Percentiles rank a stretch among this genome's conserved stretches.
Evolutionary conservation across 2,888 invertebrate genomes (phyloP).

Genomic region (Drosophila stalkeri): DNA sequence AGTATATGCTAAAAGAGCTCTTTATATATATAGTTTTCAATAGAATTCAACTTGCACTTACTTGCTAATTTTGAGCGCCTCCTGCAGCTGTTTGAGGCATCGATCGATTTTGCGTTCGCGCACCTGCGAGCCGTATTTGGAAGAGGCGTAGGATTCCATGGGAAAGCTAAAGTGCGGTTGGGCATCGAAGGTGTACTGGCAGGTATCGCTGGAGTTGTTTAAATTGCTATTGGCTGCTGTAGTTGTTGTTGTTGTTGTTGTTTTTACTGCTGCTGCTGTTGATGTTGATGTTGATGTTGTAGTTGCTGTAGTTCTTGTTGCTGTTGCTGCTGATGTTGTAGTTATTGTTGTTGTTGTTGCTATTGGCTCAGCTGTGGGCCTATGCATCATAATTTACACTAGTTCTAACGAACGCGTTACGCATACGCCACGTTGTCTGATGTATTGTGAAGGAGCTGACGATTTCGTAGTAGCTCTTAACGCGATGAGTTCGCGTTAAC

Average conservation of each 20-base stretch:
- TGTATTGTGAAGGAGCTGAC: neutral
- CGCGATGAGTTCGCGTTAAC: conserved; percentile 51
- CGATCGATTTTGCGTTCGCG: conserved; percentile 82
- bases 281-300: neutral
- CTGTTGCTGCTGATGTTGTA: neutral
- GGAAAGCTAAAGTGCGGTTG: conserved; percentile 61
- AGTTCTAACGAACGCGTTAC: conserved; percentile 33
- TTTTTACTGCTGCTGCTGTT: neutral
- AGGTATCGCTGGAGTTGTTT: conserved; percentile 2
- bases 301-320: neutral
- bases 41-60: conserved; percentile 32
- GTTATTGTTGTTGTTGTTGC: neutral
- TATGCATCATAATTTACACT: conserved; percentile 35
- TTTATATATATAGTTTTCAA: no score
- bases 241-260: neutral
- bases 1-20: no score
- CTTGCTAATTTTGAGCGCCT: conserved; percentile 64
- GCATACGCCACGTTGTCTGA: conserved; percentile 56
- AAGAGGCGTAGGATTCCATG: conserved; percentile 54
- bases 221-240: neutral
- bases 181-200: conserved; percentile 63
- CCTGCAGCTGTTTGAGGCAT: conserved; percentile 76
- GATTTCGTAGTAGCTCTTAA: conserved; percentile 46
- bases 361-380: conserved; percentile 9
- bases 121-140: conserved; percentile 81